Evolutionary conservation across 1,140 invertebrate species (phyloP), one percentile per base, ranked within the genome.

Genomic region (Pararge aegeria): DNA sequence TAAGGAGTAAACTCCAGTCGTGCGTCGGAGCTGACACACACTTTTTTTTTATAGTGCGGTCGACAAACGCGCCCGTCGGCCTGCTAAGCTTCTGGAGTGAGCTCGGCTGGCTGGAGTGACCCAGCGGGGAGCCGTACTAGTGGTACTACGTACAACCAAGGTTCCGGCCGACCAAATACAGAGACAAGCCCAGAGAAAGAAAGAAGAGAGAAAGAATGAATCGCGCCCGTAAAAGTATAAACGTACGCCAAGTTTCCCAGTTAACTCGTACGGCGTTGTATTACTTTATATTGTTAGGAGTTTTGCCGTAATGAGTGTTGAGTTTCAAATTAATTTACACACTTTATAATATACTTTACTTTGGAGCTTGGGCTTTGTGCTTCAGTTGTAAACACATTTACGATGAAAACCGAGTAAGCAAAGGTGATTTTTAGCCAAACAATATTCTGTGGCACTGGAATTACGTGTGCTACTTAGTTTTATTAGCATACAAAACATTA

Each of bases 251-350:
- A 34, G 6, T 46, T 30, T 29, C 24, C 46, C 55, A 48, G 40
- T 56, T 56, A 63, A 53, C 61, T 57, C 54, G 20, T 40, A 49
- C 29, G 30, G 61, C 30, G 54, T 63, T 63, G 55, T 63, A 57
- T 63, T 63, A 57, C 59, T 50, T 57, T 63, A 63, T 63, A 57
- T 57, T 57, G 55, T 63, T 63, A 57, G 61, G 55, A 63, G 61
- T 63, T 56, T 63, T 63, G 46, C 54, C 54, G 54, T 63, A 63
- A 63, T 63, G 50, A 63, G 61, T 63, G 55, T 49, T 63, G 49
- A 57, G 55, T 63, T 63, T 63, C 61, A 56, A 57, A 63, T 63
- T 63, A 56, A 63, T 63, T 63, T 63, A 57, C 55, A 57, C 61
- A 57, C 61, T 57, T 63, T 57, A 63, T 57, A 63, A 63, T 57